Conservation (phyloP, 2,113 vertebrate species). For the Perccottus glenii region DNA sequence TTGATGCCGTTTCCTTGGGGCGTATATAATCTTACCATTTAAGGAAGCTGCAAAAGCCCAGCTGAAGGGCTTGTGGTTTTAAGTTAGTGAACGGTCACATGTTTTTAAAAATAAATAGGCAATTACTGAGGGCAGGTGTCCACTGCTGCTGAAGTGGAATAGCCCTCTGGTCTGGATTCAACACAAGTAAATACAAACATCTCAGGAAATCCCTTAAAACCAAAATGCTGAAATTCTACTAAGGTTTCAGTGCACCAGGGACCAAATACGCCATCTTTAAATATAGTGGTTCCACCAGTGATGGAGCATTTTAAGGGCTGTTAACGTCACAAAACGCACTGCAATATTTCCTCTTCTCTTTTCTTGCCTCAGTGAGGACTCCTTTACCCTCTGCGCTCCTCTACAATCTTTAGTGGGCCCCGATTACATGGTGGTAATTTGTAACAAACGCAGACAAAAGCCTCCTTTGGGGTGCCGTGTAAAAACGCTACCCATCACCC, state of each 20-base stretch:
- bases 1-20: conserved; percentile 61
- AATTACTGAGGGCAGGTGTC: conserved; percentile 66
- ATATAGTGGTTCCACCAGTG: too few species aligned
- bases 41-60: conserved; percentile 62
- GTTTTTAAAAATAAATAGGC: conserved; percentile 31
- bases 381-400: conserved; percentile 55
- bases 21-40: conserved; percentile 72
- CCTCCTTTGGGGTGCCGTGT: conserved; percentile 66
- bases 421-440: conserved; percentile 78
- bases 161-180: conserved; percentile 10
- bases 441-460: conserved; percentile 63
- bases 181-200: neutral
- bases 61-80: conserved; percentile 52
- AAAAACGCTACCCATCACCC: conserved; percentile 68
- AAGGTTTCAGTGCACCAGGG: conserved; percentile 42
- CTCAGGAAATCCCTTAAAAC: neutral
- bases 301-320: conserved; percentile 33
- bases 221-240: neutral
- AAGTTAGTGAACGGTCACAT: conserved; percentile 38
- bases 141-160: conserved; percentile 19
- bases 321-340: conserved; percentile 45
- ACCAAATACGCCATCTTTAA: too few species aligned
- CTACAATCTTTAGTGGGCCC: conserved; percentile 60
- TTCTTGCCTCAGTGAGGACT: conserved; percentile 39
- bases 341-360: conserved; percentile 48